These are phyloP conservation scores for Frankliniella fusca DNA, from an alignment of 2,888 invertebrate species.

Conservation along the genomic window DNA sequence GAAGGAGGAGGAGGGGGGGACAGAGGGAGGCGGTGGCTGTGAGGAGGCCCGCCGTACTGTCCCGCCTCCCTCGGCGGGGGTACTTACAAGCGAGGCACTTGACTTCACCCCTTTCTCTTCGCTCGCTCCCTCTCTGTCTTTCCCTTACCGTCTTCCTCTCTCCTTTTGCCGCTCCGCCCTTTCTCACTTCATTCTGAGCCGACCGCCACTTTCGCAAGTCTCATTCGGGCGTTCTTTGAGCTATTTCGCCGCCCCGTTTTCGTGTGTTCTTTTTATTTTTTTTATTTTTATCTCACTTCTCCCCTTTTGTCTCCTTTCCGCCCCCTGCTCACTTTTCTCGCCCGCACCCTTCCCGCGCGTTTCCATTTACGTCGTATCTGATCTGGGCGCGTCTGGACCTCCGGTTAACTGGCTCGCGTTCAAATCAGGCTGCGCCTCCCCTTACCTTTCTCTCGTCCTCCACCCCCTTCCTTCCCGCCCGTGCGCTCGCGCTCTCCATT, in stretches of 20 bases:
- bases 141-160: neutral
- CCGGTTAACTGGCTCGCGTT: neutral
- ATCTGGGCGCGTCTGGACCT: neutral
- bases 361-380: neutral
- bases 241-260: neutral
- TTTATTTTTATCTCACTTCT: neutral
- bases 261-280: neutral
- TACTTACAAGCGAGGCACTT: constrained; percentile 1
- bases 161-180: neutral
- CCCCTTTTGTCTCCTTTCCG: neutral
- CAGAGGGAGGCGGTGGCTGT: neutral
- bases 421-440: neutral
- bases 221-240: no score
- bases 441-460: neutral
- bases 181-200: neutral
- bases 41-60: neutral
- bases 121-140: neutral
- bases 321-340: neutral
- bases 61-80: neutral
- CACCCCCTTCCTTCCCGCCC: neutral
- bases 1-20: neutral
- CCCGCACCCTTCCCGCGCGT: neutral
- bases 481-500: neutral
- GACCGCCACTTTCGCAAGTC: no score
- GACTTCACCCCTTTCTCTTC: constrained; percentile 17